Evolutionary conservation across 2,797 vertebrate genomes (phyloP).

Genomic region (Silurus aristotelis): DNA sequence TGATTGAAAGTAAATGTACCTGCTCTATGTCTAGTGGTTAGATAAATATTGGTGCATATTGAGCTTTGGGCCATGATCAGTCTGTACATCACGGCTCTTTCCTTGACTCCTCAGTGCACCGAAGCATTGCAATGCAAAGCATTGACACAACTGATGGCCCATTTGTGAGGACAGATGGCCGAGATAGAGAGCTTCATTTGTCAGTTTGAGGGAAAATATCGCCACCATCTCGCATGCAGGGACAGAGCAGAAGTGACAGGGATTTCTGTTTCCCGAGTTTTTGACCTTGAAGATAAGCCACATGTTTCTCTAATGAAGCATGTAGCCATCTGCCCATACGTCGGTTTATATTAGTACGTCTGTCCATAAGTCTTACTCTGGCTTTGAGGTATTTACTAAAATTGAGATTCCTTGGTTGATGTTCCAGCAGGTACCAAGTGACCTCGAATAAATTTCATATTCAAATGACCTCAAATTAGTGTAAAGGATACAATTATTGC

Average conservation of each 20-base stretch:
- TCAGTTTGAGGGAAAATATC: slow-evolving; percentile 31
- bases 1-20: slow-evolving; percentile 22
- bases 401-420: neutral
- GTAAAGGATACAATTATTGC: slow-evolving; percentile 25
- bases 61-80: neutral
- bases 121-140: slow-evolving; percentile 34
- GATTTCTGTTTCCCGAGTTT: slow-evolving; percentile 32
- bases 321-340: slow-evolving; percentile 35
- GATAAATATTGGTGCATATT: slow-evolving; percentile 1
- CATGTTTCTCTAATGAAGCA: slow-evolving; percentile 40
- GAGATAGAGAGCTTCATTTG: slow-evolving; percentile 47
- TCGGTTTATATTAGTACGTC: slow-evolving; percentile 37
- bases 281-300: slow-evolving; percentile 40
- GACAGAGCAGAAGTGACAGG: slow-evolving; percentile 31
- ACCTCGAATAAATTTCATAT: neutral
- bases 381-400: slow-evolving; percentile 27
- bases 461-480: slow-evolving; percentile 9
- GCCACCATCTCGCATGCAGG: slow-evolving; percentile 31
- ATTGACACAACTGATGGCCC: slow-evolving; percentile 36
- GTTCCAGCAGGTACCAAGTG: neutral
- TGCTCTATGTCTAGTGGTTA: slow-evolving; percentile 18
- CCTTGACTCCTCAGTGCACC: slow-evolving; percentile 14
- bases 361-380: slow-evolving; percentile 35
- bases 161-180: slow-evolving; percentile 51
- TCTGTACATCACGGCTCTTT: neutral